Conservation (phyloP, 1,140 invertebrate genomes). For the Drosophila obscura region DNA sequence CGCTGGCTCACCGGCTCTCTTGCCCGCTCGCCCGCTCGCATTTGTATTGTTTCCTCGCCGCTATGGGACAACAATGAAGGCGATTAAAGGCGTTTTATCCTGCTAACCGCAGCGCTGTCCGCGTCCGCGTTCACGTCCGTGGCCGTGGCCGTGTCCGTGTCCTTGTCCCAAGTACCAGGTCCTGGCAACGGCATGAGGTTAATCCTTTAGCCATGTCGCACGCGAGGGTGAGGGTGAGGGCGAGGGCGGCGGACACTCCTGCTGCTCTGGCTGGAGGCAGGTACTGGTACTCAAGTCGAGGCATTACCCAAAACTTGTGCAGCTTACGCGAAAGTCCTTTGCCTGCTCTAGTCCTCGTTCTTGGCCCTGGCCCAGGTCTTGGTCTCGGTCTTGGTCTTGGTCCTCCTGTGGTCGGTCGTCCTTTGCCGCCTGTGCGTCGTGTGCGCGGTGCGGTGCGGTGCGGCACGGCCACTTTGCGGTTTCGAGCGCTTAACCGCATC, state of each 20-base stretch:
- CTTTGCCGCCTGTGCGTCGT: slow-evolving; percentile 29
- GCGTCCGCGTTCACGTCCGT: slow-evolving; percentile 31
- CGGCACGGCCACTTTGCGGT: slow-evolving; percentile 67
- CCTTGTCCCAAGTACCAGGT: too few species aligned
- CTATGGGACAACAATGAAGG: slow-evolving; percentile 54
- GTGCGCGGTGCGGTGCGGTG: slow-evolving; percentile 18
- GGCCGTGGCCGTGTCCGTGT: background rate
- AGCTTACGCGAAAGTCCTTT: slow-evolving; percentile 63
- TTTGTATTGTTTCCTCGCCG: slow-evolving; percentile 43
- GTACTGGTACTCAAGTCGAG: slow-evolving; percentile 45
- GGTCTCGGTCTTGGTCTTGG: background rate
- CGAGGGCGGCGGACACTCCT: slow-evolving; percentile 3
- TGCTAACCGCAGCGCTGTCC: slow-evolving; percentile 54
- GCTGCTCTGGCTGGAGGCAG: too few species aligned
- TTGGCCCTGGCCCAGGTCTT: background rate
- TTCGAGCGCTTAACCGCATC: slow-evolving; percentile 80
- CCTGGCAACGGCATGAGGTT: slow-evolving; percentile 64
- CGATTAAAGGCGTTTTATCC: slow-evolving; percentile 63
- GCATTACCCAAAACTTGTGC: slow-evolving; percentile 74
- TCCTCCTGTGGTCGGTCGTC: background rate
- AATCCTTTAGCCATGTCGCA: slow-evolving; percentile 81
- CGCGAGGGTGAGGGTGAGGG: slow-evolving; percentile 45
- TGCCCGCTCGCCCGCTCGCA: slow-evolving; percentile 16
- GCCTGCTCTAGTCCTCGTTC: background rate
- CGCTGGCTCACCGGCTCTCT: background rate